These are phyloP conservation scores for Drosophila prosaltans DNA, from an alignment of 1,140 invertebrate species.

Conservation along the genomic window DNA sequence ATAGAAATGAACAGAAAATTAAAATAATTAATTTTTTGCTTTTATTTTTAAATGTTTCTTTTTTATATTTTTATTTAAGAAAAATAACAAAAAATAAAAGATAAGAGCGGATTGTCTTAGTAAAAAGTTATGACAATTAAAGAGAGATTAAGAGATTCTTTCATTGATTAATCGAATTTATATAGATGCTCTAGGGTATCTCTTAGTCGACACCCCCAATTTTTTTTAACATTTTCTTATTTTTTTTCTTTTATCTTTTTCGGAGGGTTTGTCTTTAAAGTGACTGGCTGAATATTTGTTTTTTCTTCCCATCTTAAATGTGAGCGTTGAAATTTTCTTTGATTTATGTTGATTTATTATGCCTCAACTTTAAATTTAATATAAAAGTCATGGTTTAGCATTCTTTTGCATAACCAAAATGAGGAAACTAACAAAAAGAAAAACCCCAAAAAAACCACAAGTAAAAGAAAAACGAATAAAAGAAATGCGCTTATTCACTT, in stretches of 20 bases:
- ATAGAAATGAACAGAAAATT: no score
- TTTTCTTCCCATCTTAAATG: neutral
- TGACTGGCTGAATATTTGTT: slow-evolving; percentile 13
- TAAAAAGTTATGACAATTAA: no score
- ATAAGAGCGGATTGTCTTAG: no score
- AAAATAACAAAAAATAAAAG: no score
- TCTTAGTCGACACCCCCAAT: neutral
- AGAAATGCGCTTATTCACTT: slow-evolving; percentile 75
- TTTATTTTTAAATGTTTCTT: no score
- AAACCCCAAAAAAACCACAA: slow-evolving; percentile 29
- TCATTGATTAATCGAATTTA: no score
- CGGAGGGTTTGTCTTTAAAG: slow-evolving; percentile 27
- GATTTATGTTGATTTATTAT: slow-evolving; percentile 82
- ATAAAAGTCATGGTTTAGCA: slow-evolving; percentile 74
- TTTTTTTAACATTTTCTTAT: neutral
- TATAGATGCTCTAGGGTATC: neutral
- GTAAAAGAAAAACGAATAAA: slow-evolving; percentile 25
- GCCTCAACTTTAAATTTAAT: slow-evolving; percentile 80
- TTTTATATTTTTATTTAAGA: no score
- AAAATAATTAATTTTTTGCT: no score
- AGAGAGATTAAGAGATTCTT: no score
- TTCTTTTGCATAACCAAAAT: slow-evolving; percentile 59
- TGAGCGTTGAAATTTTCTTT: slow-evolving; percentile 46
- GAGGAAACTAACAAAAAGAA: slow-evolving; percentile 38
- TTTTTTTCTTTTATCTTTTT: neutral